Evolutionary conservation across 1,140 invertebrate genomes (phyloP), one percentile per base, ranked within the genome.

Genomic region (Phenacoccus solenopsis): DNA sequence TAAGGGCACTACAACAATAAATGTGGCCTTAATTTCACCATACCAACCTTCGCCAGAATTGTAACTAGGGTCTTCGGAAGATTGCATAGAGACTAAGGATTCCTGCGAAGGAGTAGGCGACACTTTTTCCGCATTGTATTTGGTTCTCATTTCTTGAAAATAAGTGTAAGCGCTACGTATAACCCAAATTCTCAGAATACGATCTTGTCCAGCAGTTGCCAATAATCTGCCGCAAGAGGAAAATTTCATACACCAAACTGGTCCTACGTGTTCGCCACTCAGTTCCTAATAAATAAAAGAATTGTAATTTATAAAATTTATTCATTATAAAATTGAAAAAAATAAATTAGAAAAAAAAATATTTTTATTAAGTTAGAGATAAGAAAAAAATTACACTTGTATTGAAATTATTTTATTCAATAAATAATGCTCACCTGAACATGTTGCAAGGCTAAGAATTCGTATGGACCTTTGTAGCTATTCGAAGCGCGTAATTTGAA

Each of bases 211-310:
- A 59, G 95, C 96, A 1, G 95, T 97, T 4, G 96, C 95, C 70
- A 98, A 78, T 49, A 98, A 80, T 64, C 93, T 82, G 0, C 96
- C 96, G 81, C 94, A 98, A 25, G 87, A 88, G 61, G 94, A 97
- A 78, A 98, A 98, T 81, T 98, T 98, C 90, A 98, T 97, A 73
- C 93, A 96, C 96, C 96, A 99, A 74, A 98, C 90, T 2, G 96
- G 92, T 28, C 93, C 93, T 5, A 85, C 85, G 77, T 98, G 94
- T 74, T 92, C 91, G 0, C 88, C 87, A 74, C 84, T 86, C 67
- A 94, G 80, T 77, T 94, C 92, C 80, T 84, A 74, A 38, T 38
- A 10, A 10, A 38, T 10, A n/a, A 24, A 72, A 71, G 67, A 10
- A 38, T n/a, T n/a, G 9, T n/a, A 10, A 38, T n/a, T n/a, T 38